A percentile compares a stretch with the other conserved stretches of the same genome.
Conservation (phyloP, 2,888 invertebrate species). For the Drosophila fungiperda region DNA sequence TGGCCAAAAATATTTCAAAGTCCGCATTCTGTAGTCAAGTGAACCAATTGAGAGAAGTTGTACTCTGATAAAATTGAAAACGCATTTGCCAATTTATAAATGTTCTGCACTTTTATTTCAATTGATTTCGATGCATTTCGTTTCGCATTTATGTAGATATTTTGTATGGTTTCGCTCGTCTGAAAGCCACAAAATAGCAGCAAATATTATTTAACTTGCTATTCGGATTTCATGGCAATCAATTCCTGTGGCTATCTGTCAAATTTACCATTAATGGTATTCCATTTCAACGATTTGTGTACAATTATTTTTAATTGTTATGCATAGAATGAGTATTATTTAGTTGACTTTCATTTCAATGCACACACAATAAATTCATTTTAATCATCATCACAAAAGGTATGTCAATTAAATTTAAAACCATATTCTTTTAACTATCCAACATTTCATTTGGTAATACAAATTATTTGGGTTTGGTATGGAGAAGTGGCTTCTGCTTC, state of each 20-base stretch:
- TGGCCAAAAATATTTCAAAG: constrained; percentile 30
- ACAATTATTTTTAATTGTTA: constrained; percentile 41
- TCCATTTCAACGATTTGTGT: constrained; percentile 39
- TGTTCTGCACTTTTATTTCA: constrained; percentile 38
- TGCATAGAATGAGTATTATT: neutral
- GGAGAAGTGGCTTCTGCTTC: neutral
- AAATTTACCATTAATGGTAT: constrained; percentile 38
- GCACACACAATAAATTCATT: neutral
- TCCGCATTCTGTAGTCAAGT: constrained; percentile 16
- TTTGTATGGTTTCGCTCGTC: constrained; percentile 12
- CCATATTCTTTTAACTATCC: neutral
- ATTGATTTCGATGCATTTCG: constrained; percentile 33
- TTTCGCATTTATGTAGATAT: neutral
- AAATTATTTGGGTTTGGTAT: neutral
- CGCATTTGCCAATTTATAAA: constrained; percentile 57
- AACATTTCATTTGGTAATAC: neutral
- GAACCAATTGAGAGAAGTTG: constrained; percentile 27
- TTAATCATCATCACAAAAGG: neutral
- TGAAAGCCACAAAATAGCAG: constrained; percentile 48
- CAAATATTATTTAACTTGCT: constrained; percentile 48
- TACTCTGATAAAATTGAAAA: constrained; percentile 38
- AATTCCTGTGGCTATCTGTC: constrained; percentile 64
- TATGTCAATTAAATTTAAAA: neutral
- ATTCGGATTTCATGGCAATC: constrained; percentile 68
- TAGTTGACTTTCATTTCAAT: constrained; percentile 17